Evolutionary conservation across 2,888 invertebrate genomes (phyloP), one percentile per base, ranked within the genome.

Genomic region (Hypselothyrea guttata): DNA sequence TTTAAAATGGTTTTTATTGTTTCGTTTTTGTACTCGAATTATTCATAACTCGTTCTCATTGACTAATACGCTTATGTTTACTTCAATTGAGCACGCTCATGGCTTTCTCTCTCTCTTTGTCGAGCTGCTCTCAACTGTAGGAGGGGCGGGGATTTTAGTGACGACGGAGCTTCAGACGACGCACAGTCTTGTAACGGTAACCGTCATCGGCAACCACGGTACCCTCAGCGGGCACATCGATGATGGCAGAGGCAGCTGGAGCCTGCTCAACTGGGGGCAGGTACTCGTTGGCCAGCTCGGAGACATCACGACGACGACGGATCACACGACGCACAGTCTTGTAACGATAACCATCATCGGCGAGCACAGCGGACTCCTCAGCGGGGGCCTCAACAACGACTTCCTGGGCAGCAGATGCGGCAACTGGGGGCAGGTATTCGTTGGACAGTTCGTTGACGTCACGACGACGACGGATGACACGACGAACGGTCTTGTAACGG

Each of bases 161-260:
- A 42, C 56, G 49, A 42, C 55, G 55, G 42, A 5, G 13, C 41
- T 49, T 46, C 45, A 79, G 68, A 28, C 66, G 76, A 9, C 76
- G 83, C 37, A 86, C 75, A 0, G 84, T 83, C 71, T 78, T 84
- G 85, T 84, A 84, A 27, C 84, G 86, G 69, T 84, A 84, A 0
- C 75, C 75, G 69, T 75, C 75, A 55, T 42, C 73, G 0, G 81
- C 73, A 42, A 63, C 60, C 1, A 18, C 11, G 22, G 13, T 40
- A 13, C 53, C 44, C 16, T 75, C 71, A 2, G 38, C 38, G 11
- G 38, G 38, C 11, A 75, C 59, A 2, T 61, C 63, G 9, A 38
- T 38, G 11, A 77, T 71, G 7, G 86, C 47, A 4, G 52, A 45
- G 4, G 57, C 82, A 38, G 38, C 18, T 16, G 38, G 7, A 71